phyloP scores from a whole-genome alignment of 2,797 vertebrate species.

The Ibycter americanus region DNA sequence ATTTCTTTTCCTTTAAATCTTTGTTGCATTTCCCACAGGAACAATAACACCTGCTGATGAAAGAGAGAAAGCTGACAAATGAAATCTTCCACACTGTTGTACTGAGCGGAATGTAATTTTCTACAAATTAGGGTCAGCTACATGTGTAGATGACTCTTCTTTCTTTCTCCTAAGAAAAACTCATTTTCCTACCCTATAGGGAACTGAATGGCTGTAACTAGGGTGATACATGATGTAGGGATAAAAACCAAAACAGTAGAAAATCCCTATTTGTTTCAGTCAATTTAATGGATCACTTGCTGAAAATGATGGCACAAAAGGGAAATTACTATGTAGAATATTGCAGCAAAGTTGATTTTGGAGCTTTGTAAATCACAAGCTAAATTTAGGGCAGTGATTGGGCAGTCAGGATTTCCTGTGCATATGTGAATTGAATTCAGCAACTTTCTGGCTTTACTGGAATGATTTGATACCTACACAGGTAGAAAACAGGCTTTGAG shows the following conservation, averaged over 20 bases:
- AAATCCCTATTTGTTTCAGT: constrained; percentile 32
- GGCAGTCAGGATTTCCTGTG: not conserved
- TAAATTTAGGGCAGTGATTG: constrained; percentile 40
- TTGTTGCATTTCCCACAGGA: not conserved
- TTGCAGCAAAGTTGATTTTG: not conserved
- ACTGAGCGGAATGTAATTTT: constrained; percentile 42
- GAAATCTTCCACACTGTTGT: not conserved
- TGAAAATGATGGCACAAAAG: not conserved
- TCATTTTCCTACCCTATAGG: not conserved
- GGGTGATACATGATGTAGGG: not conserved
- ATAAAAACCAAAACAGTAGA: not conserved
- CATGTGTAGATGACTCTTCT: not conserved
- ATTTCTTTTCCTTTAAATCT: constrained; percentile 19
- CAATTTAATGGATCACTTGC: constrained; percentile 1
- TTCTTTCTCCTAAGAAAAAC: constrained; percentile 8
- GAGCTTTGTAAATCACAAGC: not conserved
- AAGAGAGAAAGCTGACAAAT: constrained; percentile 3
- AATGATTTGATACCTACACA: constrained; percentile 13
- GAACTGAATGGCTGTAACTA: not conserved
- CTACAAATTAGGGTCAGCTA: constrained; percentile 33
- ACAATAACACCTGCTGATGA: constrained; percentile 38
- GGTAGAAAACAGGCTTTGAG: not conserved
- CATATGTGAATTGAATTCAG: not conserved
- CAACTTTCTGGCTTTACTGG: constrained; percentile 17
- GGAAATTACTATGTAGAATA: not conserved